phyloP scores from a whole-genome alignment of 2,797 vertebrate species.

The Mustela erminea region DNA sequence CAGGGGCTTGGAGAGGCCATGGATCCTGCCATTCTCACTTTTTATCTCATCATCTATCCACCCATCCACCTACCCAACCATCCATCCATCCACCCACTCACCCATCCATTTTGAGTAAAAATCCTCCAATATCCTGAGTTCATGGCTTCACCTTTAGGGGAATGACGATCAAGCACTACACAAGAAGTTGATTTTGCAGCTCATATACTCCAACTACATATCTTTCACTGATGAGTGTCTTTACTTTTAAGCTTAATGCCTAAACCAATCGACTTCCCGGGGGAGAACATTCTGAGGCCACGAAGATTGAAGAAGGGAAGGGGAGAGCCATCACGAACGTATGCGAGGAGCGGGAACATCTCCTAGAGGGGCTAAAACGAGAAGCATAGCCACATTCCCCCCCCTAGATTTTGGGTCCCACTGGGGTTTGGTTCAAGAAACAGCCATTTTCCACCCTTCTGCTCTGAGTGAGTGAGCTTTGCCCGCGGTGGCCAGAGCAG shows the following conservation, averaged over 20 bases:
- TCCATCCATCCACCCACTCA: rapidly evolving
- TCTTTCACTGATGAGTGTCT: neutral
- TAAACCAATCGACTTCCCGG: neutral
- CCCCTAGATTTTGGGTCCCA: neutral
- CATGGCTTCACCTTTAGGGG: neutral
- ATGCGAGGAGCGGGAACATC: neutral
- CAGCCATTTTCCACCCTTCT: neutral
- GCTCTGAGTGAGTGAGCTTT: neutral
- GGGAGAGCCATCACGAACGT: neutral
- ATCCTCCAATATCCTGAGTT: neutral
- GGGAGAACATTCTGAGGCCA: neutral
- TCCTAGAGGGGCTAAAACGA: neutral
- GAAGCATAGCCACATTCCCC: neutral
- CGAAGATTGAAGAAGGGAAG: neutral
- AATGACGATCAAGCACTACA: neutral
- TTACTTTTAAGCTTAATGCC: neutral
- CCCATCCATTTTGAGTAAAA: neutral
- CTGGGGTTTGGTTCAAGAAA: neutral
- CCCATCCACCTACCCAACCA: too few species aligned
- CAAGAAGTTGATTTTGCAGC: neutral
- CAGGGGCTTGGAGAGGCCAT: neutral
- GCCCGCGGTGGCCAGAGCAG: neutral
- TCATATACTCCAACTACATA: neutral
- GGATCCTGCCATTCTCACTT: neutral
- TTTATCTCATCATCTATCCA: neutral